phyloP scores from a whole-genome alignment of 2,888 invertebrate species.

The Cetonia aurata region DNA sequence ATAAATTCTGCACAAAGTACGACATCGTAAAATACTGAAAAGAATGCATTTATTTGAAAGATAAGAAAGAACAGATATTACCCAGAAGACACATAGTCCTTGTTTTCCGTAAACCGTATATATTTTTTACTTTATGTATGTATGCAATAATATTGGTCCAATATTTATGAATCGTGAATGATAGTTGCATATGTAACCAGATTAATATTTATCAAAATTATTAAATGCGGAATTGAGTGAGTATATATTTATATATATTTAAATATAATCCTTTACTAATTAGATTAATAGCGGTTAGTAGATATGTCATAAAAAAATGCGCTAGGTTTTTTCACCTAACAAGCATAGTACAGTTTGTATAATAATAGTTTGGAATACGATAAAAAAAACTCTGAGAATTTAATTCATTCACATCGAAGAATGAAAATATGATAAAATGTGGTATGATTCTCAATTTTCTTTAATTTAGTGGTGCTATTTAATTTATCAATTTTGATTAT shows the following conservation, averaged over 20 bases:
- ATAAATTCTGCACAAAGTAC: too few species aligned
- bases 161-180: constrained; percentile 14
- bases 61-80: too few species aligned
- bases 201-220: constrained; percentile 20
- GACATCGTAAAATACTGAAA: too few species aligned
- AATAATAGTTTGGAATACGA: background rate
- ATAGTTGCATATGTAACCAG: constrained; percentile 2
- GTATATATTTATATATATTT: constrained; percentile 7
- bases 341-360: constrained; percentile 3
- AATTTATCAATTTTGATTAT: too few species aligned
- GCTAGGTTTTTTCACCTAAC: constrained; percentile 6
- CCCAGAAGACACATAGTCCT: too few species aligned
- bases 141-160: constrained; percentile 22
- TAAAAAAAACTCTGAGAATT: too few species aligned
- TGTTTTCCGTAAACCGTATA: background rate
- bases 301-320: constrained; percentile 27
- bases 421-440: too few species aligned
- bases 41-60: too few species aligned
- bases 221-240: constrained; percentile 19
- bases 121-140: constrained; percentile 9
- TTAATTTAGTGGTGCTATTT: too few species aligned
- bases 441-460: too few species aligned
- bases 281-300: constrained; percentile 24
- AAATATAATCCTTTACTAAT: background rate
- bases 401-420: too few species aligned